A percentile compares a stretch with the other conserved stretches of the same genome.
These are phyloP conservation scores for Pelusios castaneus DNA, from an alignment of 2,113 vertebrate genomes.

Conservation along the genomic window DNA sequence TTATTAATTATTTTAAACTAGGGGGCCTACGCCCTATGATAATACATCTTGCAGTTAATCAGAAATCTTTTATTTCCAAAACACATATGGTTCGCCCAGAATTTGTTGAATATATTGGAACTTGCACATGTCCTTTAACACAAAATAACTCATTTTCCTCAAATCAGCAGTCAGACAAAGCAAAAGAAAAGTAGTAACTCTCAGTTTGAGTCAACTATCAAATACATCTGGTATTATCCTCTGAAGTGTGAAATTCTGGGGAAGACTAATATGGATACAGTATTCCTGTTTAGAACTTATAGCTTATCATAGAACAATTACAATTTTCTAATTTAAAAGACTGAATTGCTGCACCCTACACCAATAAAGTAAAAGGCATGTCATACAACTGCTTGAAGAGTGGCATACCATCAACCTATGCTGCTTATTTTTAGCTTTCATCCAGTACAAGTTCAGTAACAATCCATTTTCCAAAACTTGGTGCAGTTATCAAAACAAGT, in stretches of 20 bases:
- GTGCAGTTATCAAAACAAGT: slow-evolving; percentile 44
- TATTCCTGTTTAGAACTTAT: background rate
- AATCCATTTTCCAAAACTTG: slow-evolving; percentile 41
- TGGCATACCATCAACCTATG: background rate
- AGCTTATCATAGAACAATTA: background rate
- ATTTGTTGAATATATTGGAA: background rate
- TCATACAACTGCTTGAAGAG: background rate
- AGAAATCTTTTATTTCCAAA: background rate
- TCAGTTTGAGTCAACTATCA: slow-evolving; percentile 40
- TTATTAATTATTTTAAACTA: background rate
- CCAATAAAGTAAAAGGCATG: background rate
- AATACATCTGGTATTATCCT: slow-evolving; percentile 52
- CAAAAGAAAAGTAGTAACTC: slow-evolving; percentile 53
- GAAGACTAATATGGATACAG: background rate
- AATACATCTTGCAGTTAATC: background rate
- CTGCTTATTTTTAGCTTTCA: background rate
- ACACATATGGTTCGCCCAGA: slow-evolving; percentile 16
- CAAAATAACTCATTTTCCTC: background rate
- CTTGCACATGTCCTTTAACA: background rate
- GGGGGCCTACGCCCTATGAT: background rate
- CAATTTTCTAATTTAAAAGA: background rate
- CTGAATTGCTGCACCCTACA: background rate
- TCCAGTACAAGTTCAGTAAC: slow-evolving; percentile 37
- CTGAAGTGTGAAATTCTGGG: slow-evolving; percentile 19
- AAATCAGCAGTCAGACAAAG: slow-evolving; percentile 25